These are phyloP conservation scores for Dendroctonus valens DNA, from an alignment of 1,140 invertebrate genomes.

Conservation along the genomic window DNA sequence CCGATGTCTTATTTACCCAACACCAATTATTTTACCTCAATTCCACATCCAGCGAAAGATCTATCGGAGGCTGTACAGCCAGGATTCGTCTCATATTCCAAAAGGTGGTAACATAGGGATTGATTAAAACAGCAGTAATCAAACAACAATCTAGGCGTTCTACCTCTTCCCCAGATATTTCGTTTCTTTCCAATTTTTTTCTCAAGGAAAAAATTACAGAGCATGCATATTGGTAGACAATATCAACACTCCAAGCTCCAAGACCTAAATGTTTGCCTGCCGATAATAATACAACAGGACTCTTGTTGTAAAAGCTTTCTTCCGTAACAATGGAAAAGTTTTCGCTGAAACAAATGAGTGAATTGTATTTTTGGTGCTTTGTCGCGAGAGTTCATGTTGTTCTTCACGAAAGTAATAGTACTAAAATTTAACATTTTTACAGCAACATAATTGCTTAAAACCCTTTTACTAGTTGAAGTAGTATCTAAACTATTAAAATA, in stretches of 20 bases:
- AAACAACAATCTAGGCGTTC: constrained; percentile 63
- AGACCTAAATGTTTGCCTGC: constrained; percentile 80
- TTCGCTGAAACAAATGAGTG: too few species aligned
- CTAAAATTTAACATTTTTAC: too few species aligned
- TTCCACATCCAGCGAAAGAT: constrained; percentile 68
- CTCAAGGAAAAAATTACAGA: constrained; percentile 61
- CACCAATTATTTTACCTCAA: too few species aligned
- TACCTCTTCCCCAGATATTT: constrained; percentile 55
- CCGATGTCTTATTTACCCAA: too few species aligned
- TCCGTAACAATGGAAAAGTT: too few species aligned
- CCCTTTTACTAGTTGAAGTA: too few species aligned
- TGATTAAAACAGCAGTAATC: constrained; percentile 73
- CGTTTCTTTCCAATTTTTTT: constrained; percentile 49
- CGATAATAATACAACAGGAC: too few species aligned
- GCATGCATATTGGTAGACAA: constrained; percentile 79
- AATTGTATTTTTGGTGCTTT: constrained; percentile 83
- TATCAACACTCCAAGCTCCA: constrained; percentile 87
- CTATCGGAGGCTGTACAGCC: constrained; percentile 61
- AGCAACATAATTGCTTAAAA: too few species aligned
- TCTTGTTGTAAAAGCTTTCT: too few species aligned
- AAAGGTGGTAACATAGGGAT: constrained; percentile 78
- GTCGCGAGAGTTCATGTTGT: constrained; percentile 72
- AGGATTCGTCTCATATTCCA: constrained; percentile 87
- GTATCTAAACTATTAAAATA: too few species aligned
- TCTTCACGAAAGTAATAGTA: constrained; percentile 85